Evolutionary conservation across 2,113 vertebrate genomes (phyloP).

Genomic region (Gallinago jamesoni): DNA sequence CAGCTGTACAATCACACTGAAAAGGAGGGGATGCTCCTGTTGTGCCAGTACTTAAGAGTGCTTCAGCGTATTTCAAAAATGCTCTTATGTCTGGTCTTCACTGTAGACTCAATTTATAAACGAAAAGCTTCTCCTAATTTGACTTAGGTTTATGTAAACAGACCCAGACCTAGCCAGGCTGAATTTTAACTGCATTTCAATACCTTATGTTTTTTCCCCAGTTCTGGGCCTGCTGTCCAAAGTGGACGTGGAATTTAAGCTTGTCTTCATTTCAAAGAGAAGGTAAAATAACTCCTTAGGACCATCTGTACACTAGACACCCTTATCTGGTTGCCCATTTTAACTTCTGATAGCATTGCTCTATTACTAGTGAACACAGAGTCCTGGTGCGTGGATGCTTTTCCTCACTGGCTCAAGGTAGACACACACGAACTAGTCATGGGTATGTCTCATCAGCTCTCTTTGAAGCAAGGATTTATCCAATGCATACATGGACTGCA

Average conservation of each 20-base stretch:
- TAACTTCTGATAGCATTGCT: not conserved
- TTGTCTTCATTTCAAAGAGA: not conserved
- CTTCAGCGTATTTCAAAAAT: not conserved
- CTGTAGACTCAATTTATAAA: not conserved
- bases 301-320: not conserved
- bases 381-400: not conserved
- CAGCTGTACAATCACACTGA: not conserved
- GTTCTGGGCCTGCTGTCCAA: not conserved
- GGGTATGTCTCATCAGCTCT: not conserved
- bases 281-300: not conserved
- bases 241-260: not conserved
- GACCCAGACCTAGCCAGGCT: not conserved
- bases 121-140: not conserved
- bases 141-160: not conserved
- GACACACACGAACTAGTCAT: not conserved
- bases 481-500: not conserved
- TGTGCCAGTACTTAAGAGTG: not conserved
- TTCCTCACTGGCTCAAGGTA: not conserved
- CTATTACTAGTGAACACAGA: not conserved
- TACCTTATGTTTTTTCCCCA: not conserved
- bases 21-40: not conserved
- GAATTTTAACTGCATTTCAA: not conserved
- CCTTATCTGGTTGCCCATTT: not conserved
- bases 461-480: not conserved
- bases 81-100: not conserved